phyloP scores from a whole-genome alignment of 2,113 vertebrate species.

The Leucopternis melanops region DNA sequence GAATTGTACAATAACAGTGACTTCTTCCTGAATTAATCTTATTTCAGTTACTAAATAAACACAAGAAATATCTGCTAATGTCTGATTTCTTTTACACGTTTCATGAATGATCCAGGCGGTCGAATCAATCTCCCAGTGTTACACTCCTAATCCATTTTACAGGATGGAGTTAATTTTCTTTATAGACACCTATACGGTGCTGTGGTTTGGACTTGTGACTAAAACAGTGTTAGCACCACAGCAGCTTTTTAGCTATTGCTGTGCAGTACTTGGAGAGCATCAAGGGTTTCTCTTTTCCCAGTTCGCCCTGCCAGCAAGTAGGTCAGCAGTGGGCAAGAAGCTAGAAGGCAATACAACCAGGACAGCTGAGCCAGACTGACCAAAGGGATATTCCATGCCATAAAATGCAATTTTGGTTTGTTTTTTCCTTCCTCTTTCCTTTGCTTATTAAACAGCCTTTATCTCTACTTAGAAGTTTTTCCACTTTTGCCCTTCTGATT shows the following conservation, averaged over 20 bases:
- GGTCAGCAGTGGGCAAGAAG: background rate
- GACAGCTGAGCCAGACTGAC: background rate
- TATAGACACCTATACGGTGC: too few relatives aligned
- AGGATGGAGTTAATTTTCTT: background rate
- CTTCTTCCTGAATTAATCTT: background rate
- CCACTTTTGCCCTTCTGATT: background rate
- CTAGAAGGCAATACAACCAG: background rate
- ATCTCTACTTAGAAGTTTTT: background rate
- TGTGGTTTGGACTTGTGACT: background rate
- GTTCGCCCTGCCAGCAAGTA: background rate
- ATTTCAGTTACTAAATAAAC: background rate
- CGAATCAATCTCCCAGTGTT: background rate
- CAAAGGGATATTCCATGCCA: background rate
- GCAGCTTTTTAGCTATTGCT: background rate
- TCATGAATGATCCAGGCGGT: background rate
- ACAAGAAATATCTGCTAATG: background rate
- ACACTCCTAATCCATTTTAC: background rate
- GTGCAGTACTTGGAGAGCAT: background rate
- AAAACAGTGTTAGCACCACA: background rate
- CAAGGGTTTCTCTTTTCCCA: background rate
- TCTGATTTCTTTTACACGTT: background rate
- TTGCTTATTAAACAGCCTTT: background rate
- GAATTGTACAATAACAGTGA: background rate
- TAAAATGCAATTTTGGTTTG: background rate
- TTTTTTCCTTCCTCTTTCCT: background rate